Base-by-base conservation (phyloP, 2,888 invertebrate genomes). In the Spatulosminthurus flaviceps region DNA sequence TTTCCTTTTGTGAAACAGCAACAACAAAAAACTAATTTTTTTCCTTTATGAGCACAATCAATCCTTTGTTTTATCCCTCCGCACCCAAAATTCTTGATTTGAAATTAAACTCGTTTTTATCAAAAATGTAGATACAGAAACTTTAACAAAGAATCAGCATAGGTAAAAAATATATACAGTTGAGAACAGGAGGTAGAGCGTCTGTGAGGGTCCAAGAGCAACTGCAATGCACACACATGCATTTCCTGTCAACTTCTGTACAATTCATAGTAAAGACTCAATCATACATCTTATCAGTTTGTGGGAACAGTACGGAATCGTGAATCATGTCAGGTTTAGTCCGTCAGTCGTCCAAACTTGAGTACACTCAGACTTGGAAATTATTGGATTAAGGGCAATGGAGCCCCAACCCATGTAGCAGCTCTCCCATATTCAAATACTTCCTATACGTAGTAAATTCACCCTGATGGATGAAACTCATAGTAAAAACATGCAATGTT, bases 351-450 rank as follows among this genome's bases (percentile, higher is more conserved):
- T 28, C 29, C n/a, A 19, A 16, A 28, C 26, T n/a, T 28, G n/a
- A 28, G 29, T 19, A 5, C 34, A n/a, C 1, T 13, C 16, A 16
- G 16, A 51, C 19, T 51, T 51, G 16, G 51, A 51, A 24, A 24
- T 51, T 43, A 72, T 51, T 72, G 72, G 34, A 72, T 72, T 72
- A 72, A 72, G 72, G 71, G 72, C 72, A 72, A 72, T 72, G 41
- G 34, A 51, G 21, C 71, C 71, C 72, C 43, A n/a, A 43, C 34
- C 43, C 22, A n/a, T n/a, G n/a, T n/a, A n/a, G n/a, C n/a, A 72
- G 16, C 42, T 26, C 13, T 26, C 22, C 41, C 21, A 13, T 16
- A 51, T 51, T n/a, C n/a, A n/a, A n/a, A 16, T 51, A 51, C 51
- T n/a, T 51, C 7, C 41, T 9, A 41, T n/a, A 34, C 34, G 9